Percentiles rank a stretch among this genome's conserved stretches.
These are phyloP conservation scores for Cirrhinus molitorella DNA, from an alignment of 2,797 vertebrate species.

Conservation along the genomic window DNA sequence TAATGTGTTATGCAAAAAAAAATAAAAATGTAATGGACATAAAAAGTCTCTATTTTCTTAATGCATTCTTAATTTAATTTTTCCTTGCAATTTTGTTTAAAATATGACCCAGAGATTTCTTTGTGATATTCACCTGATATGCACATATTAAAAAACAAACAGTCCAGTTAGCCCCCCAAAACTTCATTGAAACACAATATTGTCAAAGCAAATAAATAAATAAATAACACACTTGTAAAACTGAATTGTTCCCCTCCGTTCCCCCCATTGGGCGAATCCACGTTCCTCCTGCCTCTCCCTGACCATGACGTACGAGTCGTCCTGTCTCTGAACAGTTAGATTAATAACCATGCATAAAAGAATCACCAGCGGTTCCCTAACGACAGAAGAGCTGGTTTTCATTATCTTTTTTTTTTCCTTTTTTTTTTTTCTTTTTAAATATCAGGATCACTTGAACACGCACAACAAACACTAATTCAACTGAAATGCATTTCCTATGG, in stretches of 20 bases:
- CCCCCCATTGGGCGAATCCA: constrained; percentile 44
- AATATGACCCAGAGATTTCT: constrained; percentile 1
- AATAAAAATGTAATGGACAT: no score
- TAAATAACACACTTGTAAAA: background rate
- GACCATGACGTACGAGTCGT: constrained; percentile 73
- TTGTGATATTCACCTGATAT: background rate
- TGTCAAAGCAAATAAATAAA: background rate
- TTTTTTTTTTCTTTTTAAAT: constrained; percentile 65
- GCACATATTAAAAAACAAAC: background rate
- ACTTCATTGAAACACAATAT: background rate
- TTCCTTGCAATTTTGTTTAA: background rate
- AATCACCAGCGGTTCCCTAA: constrained; percentile 72
- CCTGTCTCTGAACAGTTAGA: constrained; percentile 81
- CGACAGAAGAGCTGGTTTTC: constrained; percentile 71
- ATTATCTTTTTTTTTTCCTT: constrained; percentile 47
- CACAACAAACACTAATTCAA: constrained; percentile 72
- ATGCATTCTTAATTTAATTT: background rate
- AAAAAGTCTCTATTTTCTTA: background rate
- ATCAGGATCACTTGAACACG: constrained; percentile 78
- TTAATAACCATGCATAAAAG: constrained; percentile 84
- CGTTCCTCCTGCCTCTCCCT: constrained; percentile 70
- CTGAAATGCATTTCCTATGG: constrained; percentile 61
- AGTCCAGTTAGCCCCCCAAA: background rate
- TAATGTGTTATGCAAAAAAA: background rate
- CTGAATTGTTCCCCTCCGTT: background rate